A percentile compares a stretch with the other conserved stretches of the same genome.
Conservation (phyloP, 2,113 vertebrate genomes). For the Notiomystis cincta region DNA sequence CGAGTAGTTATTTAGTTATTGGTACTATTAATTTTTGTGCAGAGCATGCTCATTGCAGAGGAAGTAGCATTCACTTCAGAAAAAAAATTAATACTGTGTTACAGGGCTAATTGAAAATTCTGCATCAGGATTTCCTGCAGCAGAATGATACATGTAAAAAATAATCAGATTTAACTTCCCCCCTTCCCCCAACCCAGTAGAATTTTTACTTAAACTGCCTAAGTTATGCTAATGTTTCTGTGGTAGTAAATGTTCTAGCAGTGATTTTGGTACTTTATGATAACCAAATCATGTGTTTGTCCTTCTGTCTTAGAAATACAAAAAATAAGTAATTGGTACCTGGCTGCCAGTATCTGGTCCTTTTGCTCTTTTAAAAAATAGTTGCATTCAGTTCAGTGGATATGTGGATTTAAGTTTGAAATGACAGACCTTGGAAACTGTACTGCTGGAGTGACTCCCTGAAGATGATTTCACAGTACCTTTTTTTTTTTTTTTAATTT, state of each 20-base stretch:
- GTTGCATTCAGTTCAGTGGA: neutral
- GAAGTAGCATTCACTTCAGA: neutral
- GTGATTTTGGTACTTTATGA: neutral
- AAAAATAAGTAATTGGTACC: neutral
- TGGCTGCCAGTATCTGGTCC: neutral
- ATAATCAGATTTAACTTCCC: neutral
- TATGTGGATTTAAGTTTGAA: neutral
- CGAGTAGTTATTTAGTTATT: neutral
- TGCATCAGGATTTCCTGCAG: neutral
- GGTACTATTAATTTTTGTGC: neutral
- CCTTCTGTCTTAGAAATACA: neutral
- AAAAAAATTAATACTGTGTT: neutral
- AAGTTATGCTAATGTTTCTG: neutral
- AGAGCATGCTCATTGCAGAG: neutral
- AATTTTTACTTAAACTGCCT: neutral
- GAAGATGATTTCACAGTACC: neutral
- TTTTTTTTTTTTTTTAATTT: neutral
- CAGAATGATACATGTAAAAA: neutral
- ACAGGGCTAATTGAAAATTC: neutral
- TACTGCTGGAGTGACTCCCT: neutral
- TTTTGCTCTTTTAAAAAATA: neutral
- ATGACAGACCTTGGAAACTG: neutral
- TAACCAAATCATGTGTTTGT: neutral
- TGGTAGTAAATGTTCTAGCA: neutral
- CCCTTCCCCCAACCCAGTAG: fast-evolving